Evolutionary conservation across 2,888 invertebrate species (phyloP), one percentile per base, ranked within the genome.

Genomic region (Eupithecia subumbrata): DNA sequence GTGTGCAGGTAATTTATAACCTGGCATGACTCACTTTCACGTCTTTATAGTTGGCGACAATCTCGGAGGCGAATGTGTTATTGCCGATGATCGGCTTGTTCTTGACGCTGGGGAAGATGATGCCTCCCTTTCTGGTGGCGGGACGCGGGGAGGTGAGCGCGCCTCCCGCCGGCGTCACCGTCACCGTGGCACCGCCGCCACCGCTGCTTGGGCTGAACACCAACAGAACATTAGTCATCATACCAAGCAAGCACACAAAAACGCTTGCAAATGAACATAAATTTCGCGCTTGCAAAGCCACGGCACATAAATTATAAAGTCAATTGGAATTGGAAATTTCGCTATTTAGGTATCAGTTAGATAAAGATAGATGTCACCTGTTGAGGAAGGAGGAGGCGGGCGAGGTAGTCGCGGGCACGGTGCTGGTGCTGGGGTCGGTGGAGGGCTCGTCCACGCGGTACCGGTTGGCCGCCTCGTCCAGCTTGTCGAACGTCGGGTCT

Each of bases 101-200:
- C 92, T 98, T 98, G 72, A 98, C 97, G 88, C 98, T 98, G 14
- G 98, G 98, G 92, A 98, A 98, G 89, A 98, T 98, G 84, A 98
- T 96, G 76, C 97, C 97, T 60, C 97, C 97, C 91, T 97, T 98
- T 80, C 97, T 96, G 76, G 87, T 90, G 81, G 89, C 81, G 76
- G 92, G 90, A 72, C 96, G 96, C 63, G 95, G 91, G 69, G 92
- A 91, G n/a, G 93, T 89, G 80, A 82, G 85, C 43, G 75, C 76
- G 75, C 79, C 74, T 75, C 79, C 74, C 74, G 87, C 85, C 63
- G 94, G 89, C 71, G 94, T 91, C 82, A 91, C 91, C 70, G 94
- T 90, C 79, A 89, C 90, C 73, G 95, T 90, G 78, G 89, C 85
- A 82, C 86, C 86, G 84, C 90, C 75, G 84, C 90, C 75, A 82